These are phyloP conservation scores for Diceros bicornis DNA, from an alignment of 2,797 vertebrate genomes.

Conservation along the genomic window DNA sequence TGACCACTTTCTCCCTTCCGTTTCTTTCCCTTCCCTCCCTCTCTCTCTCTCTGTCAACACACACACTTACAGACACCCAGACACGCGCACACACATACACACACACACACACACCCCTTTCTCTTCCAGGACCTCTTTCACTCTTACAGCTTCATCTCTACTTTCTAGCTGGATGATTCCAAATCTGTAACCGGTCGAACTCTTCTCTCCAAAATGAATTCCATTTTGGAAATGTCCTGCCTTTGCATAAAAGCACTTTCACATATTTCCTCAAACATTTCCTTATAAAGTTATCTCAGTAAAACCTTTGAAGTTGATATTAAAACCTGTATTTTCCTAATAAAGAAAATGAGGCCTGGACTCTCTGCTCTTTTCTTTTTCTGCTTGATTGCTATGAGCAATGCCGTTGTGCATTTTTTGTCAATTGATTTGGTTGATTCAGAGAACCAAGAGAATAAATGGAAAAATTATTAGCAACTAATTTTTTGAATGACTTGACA, in stretches of 20 bases:
- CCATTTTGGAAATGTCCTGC: neutral
- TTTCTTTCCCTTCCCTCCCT: neutral
- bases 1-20: neutral
- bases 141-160: neutral
- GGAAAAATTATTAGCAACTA: slow-evolving; percentile 27
- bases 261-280: neutral
- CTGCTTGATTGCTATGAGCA: neutral
- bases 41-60: neutral
- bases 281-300: slow-evolving; percentile 29
- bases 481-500: slow-evolving; percentile 18
- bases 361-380: neutral
- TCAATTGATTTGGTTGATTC: neutral
- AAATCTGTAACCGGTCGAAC: neutral
- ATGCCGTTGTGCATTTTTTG: neutral
- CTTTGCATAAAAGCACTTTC: neutral
- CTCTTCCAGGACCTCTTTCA: neutral
- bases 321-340: neutral
- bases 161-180: neutral
- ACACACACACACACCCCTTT: neutral
- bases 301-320: neutral
- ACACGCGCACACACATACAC: neutral
- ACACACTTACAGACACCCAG: neutral
- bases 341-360: neutral
- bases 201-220: neutral
- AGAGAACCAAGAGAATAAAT: slow-evolving; percentile 28